Conservation (phyloP, 2,113 vertebrate genomes). For the Trinectes maculatus region DNA sequence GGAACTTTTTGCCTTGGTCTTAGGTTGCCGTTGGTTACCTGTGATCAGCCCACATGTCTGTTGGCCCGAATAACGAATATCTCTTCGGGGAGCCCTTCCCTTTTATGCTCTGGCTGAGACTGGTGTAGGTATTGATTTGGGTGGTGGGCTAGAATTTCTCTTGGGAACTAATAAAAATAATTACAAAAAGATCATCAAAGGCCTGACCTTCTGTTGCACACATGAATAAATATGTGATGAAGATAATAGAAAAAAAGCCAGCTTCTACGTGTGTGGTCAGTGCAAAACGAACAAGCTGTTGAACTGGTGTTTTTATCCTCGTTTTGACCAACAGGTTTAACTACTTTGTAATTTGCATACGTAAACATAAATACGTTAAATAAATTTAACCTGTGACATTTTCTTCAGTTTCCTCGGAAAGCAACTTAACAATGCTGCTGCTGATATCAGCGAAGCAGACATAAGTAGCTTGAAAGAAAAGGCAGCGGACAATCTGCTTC, state of each 20-base stretch:
- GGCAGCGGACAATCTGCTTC: slow-evolving; percentile 52
- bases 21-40: slow-evolving; percentile 79
- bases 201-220: slow-evolving; percentile 77
- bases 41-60: slow-evolving; percentile 63
- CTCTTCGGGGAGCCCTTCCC: slow-evolving; percentile 81
- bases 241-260: slow-evolving; percentile 62
- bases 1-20: slow-evolving; percentile 54
- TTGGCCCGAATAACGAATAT: slow-evolving; percentile 77
- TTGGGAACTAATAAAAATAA: slow-evolving; percentile 84
- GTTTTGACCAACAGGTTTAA: neutral
- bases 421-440: slow-evolving; percentile 25
- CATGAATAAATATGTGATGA: slow-evolving; percentile 78
- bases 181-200: slow-evolving; percentile 85
- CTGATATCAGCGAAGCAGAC: slow-evolving; percentile 51
- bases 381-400: slow-evolving; percentile 12
- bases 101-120: slow-evolving; percentile 72
- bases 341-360: no score
- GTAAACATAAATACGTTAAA: no score
- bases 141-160: slow-evolving; percentile 80
- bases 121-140: slow-evolving; percentile 81
- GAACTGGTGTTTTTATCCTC: slow-evolving; percentile 7
- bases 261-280: slow-evolving; percentile 67
- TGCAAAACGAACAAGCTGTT: neutral
- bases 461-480: slow-evolving; percentile 49
- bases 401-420: no score